Evolutionary conservation across 2,113 vertebrate genomes (phyloP), one percentile per base, ranked within the genome.

Genomic region (Periophthalmodon schlosseri): DNA sequence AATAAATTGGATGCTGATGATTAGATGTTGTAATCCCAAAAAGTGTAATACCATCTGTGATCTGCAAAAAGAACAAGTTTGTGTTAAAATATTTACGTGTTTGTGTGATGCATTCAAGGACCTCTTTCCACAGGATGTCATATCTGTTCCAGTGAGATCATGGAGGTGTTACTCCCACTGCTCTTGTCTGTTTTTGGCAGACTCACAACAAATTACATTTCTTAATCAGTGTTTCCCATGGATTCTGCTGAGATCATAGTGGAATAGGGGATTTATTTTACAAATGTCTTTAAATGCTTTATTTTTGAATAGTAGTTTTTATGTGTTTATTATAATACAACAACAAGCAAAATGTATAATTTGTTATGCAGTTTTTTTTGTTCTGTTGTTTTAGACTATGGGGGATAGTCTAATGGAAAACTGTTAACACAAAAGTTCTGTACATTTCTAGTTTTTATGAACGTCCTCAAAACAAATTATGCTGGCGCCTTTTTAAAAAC

Each of bases 61-160:
- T 5, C 23, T 4, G 5, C 58, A 28, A 61, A 61, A 61, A 28
- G 2, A 33, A 15, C 24, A 9, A 8, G 4, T 57, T 36, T 12
- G 2, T 7, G 28, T 34, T 34, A 14, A 23, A 18, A 18, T 50
- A 34, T 36, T 33, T 69, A 54, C 16, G 1, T 2, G 2, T 63
- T 71, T 67, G 47, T n/a, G 5, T 15, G n/a, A 24, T 23, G 60
- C 3, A 0, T 61, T 50, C 16, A 28, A 33, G 52, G 68, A 24
- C 74, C 8, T 3, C 3, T 68, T 44, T 61, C 39, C 20, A 47
- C 79, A 69, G 77, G 72, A 80, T 47, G 52, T 73, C 50, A 80
- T 68, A 54, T 71, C 5, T 63, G 60, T 77, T 72, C 44, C 47
- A 70, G 34, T 33, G 73, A 77, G 50, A 6, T n/a, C 52, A 56